Conservation (phyloP, 2,797 vertebrate species). For the Ciconia nigra region DNA sequence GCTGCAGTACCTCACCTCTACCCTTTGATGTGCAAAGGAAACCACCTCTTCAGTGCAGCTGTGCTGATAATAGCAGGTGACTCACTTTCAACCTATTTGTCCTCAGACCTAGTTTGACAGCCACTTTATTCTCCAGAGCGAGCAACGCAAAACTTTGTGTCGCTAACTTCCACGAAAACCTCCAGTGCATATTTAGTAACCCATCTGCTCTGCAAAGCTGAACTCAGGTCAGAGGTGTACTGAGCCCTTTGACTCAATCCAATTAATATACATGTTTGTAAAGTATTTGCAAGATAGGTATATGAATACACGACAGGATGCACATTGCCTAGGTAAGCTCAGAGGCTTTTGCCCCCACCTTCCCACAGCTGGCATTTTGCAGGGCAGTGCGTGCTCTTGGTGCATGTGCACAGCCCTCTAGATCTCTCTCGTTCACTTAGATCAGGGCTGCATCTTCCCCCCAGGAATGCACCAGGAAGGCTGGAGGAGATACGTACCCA, state of each 20-base stretch:
- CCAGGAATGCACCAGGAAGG: background rate
- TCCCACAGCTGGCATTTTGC: background rate
- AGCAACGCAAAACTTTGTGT: constrained; percentile 10
- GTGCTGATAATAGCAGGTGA: constrained; percentile 19
- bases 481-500: background rate
- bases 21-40: background rate
- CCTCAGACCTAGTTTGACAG: constrained; percentile 50
- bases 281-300: background rate
- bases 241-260: background rate
- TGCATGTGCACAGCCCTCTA: background rate
- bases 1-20: background rate
- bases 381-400: background rate
- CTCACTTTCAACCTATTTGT: constrained; percentile 1
- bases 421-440: background rate
- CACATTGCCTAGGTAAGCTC: background rate
- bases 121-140: background rate
- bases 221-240: background rate
- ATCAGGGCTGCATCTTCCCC: background rate
- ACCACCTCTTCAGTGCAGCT: background rate
- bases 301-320: background rate
- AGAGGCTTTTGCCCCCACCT: background rate
- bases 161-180: background rate
- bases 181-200: background rate
- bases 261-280: background rate
- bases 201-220: background rate